Conservation (phyloP, 2,113 vertebrate species). For the Orthonyx spaldingii region DNA sequence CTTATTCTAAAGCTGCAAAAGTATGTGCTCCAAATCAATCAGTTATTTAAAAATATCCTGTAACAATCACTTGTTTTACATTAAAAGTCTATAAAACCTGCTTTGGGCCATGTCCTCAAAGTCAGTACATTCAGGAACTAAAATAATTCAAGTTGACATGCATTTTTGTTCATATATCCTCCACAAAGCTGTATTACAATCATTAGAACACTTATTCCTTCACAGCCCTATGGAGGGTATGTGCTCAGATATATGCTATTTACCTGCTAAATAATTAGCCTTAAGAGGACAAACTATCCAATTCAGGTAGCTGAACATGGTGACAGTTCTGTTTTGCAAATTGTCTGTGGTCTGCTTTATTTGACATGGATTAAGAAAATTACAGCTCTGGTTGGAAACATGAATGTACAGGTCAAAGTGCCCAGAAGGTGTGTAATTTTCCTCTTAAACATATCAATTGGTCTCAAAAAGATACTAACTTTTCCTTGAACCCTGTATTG, state of each 20-base stretch:
- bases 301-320: neutral
- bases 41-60: neutral
- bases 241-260: neutral
- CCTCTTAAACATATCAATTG: neutral
- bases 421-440: neutral
- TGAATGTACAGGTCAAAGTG: neutral
- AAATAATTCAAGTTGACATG: neutral
- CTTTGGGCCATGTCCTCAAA: neutral
- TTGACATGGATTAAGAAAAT: neutral
- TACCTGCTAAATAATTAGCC: neutral
- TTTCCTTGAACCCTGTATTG: neutral
- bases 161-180: neutral
- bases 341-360: neutral
- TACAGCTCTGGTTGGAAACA: neutral
- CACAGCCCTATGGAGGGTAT: neutral
- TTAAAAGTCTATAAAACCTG: neutral
- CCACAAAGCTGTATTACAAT: neutral
- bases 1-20: neutral
- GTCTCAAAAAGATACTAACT: neutral
- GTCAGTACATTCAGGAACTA: neutral
- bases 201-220: neutral
- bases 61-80: neutral
- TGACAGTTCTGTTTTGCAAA: neutral
- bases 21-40: neutral
- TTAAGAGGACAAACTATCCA: neutral